Conservation (phyloP, 2,888 invertebrate genomes). For the Flabesymbios commensalis region DNA sequence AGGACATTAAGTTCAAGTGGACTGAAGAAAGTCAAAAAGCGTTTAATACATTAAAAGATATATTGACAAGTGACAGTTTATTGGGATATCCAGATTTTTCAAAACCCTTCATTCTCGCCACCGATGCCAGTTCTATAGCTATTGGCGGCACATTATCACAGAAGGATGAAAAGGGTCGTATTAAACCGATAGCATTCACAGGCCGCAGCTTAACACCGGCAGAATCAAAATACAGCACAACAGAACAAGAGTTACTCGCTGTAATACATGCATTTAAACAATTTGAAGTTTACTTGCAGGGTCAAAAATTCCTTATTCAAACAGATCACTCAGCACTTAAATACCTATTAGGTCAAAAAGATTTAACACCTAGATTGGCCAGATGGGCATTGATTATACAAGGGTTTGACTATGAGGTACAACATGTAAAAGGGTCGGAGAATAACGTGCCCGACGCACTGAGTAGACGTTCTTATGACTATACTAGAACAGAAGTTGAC, state of each 20-base stretch:
- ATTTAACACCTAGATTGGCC: not conserved
- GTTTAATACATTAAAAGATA: not conserved
- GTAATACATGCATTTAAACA: not conserved
- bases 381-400: not conserved
- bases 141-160: not conserved
- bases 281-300: not conserved
- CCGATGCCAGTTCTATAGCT: not conserved
- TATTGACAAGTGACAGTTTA: not conserved
- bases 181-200: not conserved
- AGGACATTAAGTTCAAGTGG: not conserved
- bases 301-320: not conserved
- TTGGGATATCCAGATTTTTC: not conserved
- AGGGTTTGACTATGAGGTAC: not conserved
- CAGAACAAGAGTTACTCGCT: not conserved
- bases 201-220: not conserved
- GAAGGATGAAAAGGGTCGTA: not conserved
- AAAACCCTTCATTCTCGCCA: not conserved
- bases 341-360: not conserved
- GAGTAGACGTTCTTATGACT: not conserved
- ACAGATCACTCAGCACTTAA: not conserved
- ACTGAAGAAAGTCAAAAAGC: not conserved
- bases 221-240: not conserved
- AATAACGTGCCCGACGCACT: not conserved
- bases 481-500: not conserved
- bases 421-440: not conserved